Base-by-base conservation (phyloP, 2,113 vertebrate species). In the Glaucomys volans region DNA sequence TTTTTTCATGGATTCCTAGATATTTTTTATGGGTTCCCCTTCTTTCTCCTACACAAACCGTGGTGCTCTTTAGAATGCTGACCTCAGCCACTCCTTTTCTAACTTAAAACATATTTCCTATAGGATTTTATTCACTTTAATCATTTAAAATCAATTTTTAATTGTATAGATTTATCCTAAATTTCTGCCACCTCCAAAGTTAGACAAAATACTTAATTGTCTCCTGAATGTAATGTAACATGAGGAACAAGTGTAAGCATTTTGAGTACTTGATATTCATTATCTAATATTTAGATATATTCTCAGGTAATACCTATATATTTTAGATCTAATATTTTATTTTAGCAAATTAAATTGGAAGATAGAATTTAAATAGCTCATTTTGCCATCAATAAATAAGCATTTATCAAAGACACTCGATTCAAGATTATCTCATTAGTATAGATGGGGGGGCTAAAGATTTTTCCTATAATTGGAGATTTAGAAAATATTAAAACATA, bases 401-500 rank as follows among this genome's bases (percentile, higher is more conserved):
- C 4, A 40, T 91, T 84, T 87, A 28, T 79, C 64, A 90, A 84
- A 62, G 66, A 77, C 42, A 44, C 16, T 75, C 16, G 12, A 28
- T 76, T 47, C 16, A 89, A 64, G 8, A 54, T 96, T 69, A 52
- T 52, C 4, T 80, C n/a, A 35, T 4, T 79, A 54, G 32, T 30
- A 79, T n/a, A 14, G 40, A 64, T n/a, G 54, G 10, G 20, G 62
- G n/a, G 7, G 5, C 35, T 69, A 77, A 64, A 54, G 40, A 69
- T 26, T 93, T 57, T 86, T 59, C 42, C 22, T 87, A 6, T 40
- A 37, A 77, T 75, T 54, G 4, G 17, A 75, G 37, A 77, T 66
- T 92, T 54, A 44, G 28, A 64, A 93, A 93, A 88, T 57, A 90
- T 37, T 62, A 54, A 94, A 87, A 40, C 42, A 92, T 18, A 76